These are phyloP conservation scores for Mamestra brassicae DNA, from an alignment of 2,888 invertebrate genomes.

Conservation along the genomic window DNA sequence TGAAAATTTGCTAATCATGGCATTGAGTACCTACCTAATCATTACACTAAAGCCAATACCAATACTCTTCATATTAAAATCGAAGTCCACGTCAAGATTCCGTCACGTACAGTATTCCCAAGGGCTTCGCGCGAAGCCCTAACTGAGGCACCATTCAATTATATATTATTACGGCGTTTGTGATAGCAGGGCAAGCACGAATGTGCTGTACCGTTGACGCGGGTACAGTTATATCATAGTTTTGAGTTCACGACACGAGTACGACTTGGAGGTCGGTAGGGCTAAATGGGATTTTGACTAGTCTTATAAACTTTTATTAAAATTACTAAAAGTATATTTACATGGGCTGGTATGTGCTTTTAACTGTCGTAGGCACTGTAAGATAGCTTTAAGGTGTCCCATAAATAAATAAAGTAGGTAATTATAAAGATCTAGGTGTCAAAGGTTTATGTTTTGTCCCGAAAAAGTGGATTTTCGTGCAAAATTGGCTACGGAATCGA, in stretches of 20 bases:
- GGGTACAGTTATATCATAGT: slow-evolving; percentile 64
- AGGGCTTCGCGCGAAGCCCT: slow-evolving; percentile 57
- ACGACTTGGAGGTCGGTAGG: slow-evolving; percentile 37
- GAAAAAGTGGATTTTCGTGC: too few relatives aligned
- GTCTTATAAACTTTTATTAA: background rate
- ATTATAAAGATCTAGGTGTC: too few relatives aligned
- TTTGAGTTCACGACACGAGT: slow-evolving; percentile 52
- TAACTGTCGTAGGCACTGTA: too few relatives aligned
- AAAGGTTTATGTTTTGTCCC: too few relatives aligned
- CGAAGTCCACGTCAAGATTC: slow-evolving; percentile 36
- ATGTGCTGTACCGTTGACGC: slow-evolving; percentile 70
- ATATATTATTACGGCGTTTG: slow-evolving; percentile 61
- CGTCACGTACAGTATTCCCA: slow-evolving; percentile 63
- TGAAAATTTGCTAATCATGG: too few relatives aligned
- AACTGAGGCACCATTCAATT: slow-evolving; percentile 61
- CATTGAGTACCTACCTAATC: too few relatives aligned
- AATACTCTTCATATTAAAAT: background rate
- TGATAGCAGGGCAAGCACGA: slow-evolving; percentile 63
- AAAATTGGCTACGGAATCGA: too few relatives aligned
- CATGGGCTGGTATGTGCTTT: background rate
- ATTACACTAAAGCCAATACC: background rate
- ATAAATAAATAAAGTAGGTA: too few relatives aligned
- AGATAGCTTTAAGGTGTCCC: too few relatives aligned
- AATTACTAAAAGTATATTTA: background rate
- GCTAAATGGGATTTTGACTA: slow-evolving; percentile 1